phyloP scores from a whole-genome alignment of 2,113 vertebrate genomes.

The Amia ocellicauda region DNA sequence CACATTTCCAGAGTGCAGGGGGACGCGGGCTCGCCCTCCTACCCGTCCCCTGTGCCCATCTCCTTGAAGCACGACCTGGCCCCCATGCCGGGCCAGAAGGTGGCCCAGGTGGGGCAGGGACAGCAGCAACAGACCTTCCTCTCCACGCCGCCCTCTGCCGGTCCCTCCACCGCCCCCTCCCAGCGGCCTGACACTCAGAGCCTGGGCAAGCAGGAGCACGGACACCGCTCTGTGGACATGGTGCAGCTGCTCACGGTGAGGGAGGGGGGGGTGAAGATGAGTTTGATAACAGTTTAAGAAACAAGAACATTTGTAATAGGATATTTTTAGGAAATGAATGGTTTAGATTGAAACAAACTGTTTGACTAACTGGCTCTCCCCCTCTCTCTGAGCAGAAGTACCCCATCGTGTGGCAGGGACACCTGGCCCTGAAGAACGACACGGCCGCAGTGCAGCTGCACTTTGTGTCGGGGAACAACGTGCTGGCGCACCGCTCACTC shows the following conservation, averaged over 20 bases:
- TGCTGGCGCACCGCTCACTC: slow-evolving; percentile 88
- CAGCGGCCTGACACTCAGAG: slow-evolving; percentile 65
- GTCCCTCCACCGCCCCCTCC: slow-evolving; percentile 51
- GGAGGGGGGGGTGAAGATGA: neutral
- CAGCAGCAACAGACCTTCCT: slow-evolving; percentile 69
- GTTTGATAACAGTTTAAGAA: too few relatives aligned
- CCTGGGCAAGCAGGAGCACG: slow-evolving; percentile 70
- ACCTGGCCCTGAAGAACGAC: slow-evolving; percentile 93
- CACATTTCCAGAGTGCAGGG: slow-evolving; percentile 71
- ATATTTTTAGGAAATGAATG: too few relatives aligned
- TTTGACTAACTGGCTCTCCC: accelerated
- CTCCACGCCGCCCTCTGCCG: slow-evolving; percentile 50
- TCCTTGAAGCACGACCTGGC: slow-evolving; percentile 79
- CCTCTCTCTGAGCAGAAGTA: slow-evolving; percentile 77
- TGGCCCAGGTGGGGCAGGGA: slow-evolving; percentile 52
- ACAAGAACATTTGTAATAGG: too few relatives aligned
- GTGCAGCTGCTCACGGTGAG: slow-evolving; percentile 90
- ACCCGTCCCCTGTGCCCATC: slow-evolving; percentile 76
- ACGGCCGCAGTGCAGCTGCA: slow-evolving; percentile 94
- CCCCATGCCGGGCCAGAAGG: slow-evolving; percentile 62
- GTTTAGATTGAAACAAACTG: too few relatives aligned
- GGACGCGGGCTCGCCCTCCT: slow-evolving; percentile 79
- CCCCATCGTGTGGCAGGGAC: slow-evolving; percentile 96
- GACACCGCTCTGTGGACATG: slow-evolving; percentile 86
- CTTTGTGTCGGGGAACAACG: slow-evolving; percentile 92